Evolutionary conservation across 2,113 vertebrate genomes (phyloP), one percentile per base, ranked within the genome.

Genomic region (Thunnus thynnus): DNA sequence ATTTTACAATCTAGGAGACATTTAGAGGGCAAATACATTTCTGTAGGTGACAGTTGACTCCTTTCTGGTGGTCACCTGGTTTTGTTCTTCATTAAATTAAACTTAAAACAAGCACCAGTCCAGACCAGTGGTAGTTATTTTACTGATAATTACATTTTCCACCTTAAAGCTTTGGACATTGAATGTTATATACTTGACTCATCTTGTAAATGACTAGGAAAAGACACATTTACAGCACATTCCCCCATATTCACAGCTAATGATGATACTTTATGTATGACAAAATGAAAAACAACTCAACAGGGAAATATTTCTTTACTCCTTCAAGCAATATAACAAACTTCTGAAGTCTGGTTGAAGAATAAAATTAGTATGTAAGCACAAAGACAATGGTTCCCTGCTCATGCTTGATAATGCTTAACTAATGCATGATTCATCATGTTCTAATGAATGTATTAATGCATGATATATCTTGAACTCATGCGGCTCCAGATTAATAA

Each of bases 361-460:
- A 72, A 44, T 54, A 17, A 50, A 72, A 51, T 72, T 12, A 22
- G 18, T 18, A 41, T 13, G 5, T n/a, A 27, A 62, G 65, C 47
- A 46, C 5, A 20, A n/a, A 61, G 44, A 12, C 6, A 25, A 1
- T 16, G 13, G n/a, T 6, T n/a, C 17, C 41, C 63, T 65, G 52
- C 48, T 75, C 44, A 60, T 62, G 41, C 2, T 17, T 56, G 69
- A 83, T 63, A 48, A 64, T 76, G 56, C n/a, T 17, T 13, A 11
- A 61, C 80, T 62, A 14, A 67, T 82, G 66, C 78, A 84, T 72
- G 10, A 69, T 62, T 85, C 58, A 70, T 46, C 0, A 3, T 27
- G 0, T 52, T 60, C 46, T 22, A 50, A 57, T 71, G n/a, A 71
- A 57, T 6, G 8, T 20, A 72, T 64, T 20, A 69, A 76, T 66